Base-by-base conservation (phyloP, 2,888 invertebrate genomes). In the Amphipyra berbera region DNA sequence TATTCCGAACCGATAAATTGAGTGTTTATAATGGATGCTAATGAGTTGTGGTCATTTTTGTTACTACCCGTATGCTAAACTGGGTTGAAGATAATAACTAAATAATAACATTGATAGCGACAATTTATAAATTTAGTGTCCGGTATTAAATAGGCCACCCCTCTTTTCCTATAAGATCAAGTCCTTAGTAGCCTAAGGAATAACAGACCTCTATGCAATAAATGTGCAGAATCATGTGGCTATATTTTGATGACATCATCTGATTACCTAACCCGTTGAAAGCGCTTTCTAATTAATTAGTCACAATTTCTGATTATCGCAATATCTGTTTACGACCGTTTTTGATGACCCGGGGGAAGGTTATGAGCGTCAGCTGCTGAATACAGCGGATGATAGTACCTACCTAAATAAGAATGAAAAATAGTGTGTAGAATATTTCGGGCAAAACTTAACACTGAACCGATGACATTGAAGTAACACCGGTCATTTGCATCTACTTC, bases 1-100 rank as follows among this genome's bases (percentile, higher is more conserved):
- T 71, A 66, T 78, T 76, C 69, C 65, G 75, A 76, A 83, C 54
- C 57, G 71, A 82, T 82, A 82, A 79, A 60, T 56, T 15, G 45
- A 37, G 41, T 38, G 15, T 73, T 67, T 59, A 75, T 85, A 83
- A 85, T 84, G 76, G 78, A 79, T 81, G 78, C 81, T 80, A 82
- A 82, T 74, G 57, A 70, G 58, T 38, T 59, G 46, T 47, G 47
- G 37, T 50, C 10, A 57, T 46, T 72, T 49, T 14, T 42, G 30
- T 21, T 53, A 35, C 49, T 33, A 46, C 10, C 38, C 55, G 21
- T 48, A 21, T 13, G 21, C 13, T 42, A 65, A 65, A 46, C 45
- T 45, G 7, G 48, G 27, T 40, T 53, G 44, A 13, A 49, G 52
- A 53, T 71, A 47, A 71, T 41, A 33, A 37, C n/a, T 30, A 27